Percentiles rank a stretch among this genome's conserved stretches.
phyloP scores from a whole-genome alignment of 2,888 invertebrate genomes.

The Perithous albicinctus region DNA sequence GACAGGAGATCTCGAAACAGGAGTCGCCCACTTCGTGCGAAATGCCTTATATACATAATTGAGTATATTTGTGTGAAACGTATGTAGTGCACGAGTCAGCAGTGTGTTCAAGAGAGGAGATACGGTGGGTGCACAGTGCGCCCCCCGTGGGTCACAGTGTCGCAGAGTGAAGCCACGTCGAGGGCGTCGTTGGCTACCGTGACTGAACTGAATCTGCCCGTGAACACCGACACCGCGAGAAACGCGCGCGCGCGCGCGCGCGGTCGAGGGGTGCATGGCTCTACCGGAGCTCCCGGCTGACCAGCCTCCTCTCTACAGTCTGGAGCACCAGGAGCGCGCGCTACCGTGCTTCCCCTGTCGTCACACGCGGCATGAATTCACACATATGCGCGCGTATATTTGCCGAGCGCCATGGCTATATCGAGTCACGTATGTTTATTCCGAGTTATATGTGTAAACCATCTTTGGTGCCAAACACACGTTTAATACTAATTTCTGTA shows the following conservation, averaged over 20 bases:
- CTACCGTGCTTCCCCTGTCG: conserved; percentile 52
- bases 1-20: background rate
- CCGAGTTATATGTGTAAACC: background rate
- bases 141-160: conserved; percentile 72
- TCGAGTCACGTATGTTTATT: conserved; percentile 11
- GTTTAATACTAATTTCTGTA: background rate
- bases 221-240: conserved; percentile 79
- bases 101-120: conserved; percentile 80
- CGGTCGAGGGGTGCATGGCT: conserved; percentile 35
- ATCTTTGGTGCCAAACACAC: background rate
- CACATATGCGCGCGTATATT: conserved; percentile 14
- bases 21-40: no score
- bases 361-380: conserved; percentile 52
- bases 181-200: conserved; percentile 80
- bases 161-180: conserved; percentile 71
- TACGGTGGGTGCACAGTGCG: conserved; percentile 82
- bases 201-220: conserved; percentile 81
- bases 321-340: conserved; percentile 40
- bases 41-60: background rate
- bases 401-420: background rate
- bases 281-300: conserved; percentile 8
- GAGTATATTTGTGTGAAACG: conserved; percentile 42
- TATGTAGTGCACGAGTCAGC: conserved; percentile 48
- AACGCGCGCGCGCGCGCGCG: no score
- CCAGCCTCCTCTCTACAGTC: conserved; percentile 23